Evolutionary conservation across 2,797 vertebrate species (phyloP).

Genomic region (Poliocrania exsul): DNA sequence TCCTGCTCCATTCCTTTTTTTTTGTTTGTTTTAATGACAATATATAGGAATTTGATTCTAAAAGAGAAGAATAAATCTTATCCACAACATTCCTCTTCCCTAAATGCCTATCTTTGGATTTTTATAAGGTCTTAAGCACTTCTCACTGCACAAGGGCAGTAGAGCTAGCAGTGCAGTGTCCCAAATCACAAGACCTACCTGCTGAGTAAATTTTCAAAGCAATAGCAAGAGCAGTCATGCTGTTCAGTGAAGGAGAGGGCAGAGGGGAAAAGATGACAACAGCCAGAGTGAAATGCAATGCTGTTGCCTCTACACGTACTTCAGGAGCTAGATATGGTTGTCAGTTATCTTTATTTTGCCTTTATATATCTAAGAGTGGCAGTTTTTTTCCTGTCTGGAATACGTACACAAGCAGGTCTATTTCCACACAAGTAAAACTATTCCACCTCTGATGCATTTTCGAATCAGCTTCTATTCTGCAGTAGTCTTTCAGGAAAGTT

Average conservation of each 20-base stretch:
- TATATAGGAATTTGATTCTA: neutral
- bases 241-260: slow-evolving; percentile 16
- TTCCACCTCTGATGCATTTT: neutral
- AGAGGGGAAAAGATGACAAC: neutral
- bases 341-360: neutral
- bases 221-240: neutral
- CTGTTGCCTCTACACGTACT: neutral
- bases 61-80: neutral
- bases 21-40: neutral
- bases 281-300: neutral
- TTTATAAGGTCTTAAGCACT: neutral
- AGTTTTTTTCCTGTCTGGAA: neutral
- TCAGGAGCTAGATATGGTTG: neutral
- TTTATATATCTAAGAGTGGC: neutral
- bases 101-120: neutral
- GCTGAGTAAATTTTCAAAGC: slow-evolving; percentile 29
- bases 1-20: neutral
- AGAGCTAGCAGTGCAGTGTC: neutral
- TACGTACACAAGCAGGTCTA: neutral
- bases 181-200: neutral
- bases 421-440: neutral
- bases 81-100: neutral
- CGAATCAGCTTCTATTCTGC: neutral
- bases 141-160: neutral
- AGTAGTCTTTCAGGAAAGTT: neutral